Percentiles rank a stretch among this genome's conserved stretches.
These are phyloP conservation scores for Hydropsyche betteni DNA, from an alignment of 2,888 invertebrate genomes.

Conservation along the genomic window DNA sequence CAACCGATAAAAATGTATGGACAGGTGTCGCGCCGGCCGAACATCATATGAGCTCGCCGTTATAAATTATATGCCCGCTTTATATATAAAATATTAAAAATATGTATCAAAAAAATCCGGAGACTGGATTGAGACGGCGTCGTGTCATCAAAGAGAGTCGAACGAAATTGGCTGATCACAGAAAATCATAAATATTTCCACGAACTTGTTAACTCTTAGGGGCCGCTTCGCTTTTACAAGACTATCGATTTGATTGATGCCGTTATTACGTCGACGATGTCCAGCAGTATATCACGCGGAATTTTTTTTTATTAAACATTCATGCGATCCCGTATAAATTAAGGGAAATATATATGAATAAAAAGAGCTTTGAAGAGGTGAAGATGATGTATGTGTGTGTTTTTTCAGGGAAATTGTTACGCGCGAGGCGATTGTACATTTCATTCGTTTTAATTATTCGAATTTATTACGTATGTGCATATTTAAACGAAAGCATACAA, in stretches of 20 bases:
- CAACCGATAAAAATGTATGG: constrained; percentile 46
- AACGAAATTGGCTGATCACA: constrained; percentile 20
- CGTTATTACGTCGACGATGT: constrained; percentile 16
- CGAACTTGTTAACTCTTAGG: constrained; percentile 23
- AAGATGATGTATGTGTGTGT: too few species aligned
- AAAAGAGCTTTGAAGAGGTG: too few species aligned
- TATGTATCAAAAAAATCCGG: neutral
- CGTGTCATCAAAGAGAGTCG: constrained; percentile 14
- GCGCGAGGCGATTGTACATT: too few species aligned
- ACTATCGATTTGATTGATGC: constrained; percentile 27
- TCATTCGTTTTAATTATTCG: too few species aligned
- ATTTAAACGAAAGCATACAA: too few species aligned
- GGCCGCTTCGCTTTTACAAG: constrained; percentile 21
- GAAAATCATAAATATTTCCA: constrained; percentile 29
- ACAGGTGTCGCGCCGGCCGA: constrained; percentile 43
- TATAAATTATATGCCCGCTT: neutral
- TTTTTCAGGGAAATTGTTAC: too few species aligned
- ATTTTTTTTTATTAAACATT: constrained; percentile 10
- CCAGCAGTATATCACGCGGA: neutral
- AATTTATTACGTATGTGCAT: too few species aligned
- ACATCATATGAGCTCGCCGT: neutral
- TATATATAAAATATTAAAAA: constrained; percentile 6
- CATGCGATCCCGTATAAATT: too few species aligned
- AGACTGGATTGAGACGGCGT: neutral
- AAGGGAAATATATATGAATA: too few species aligned